These are phyloP conservation scores for Brachionichthys hirsutus DNA, from an alignment of 2,113 vertebrate species.

Conservation along the genomic window DNA sequence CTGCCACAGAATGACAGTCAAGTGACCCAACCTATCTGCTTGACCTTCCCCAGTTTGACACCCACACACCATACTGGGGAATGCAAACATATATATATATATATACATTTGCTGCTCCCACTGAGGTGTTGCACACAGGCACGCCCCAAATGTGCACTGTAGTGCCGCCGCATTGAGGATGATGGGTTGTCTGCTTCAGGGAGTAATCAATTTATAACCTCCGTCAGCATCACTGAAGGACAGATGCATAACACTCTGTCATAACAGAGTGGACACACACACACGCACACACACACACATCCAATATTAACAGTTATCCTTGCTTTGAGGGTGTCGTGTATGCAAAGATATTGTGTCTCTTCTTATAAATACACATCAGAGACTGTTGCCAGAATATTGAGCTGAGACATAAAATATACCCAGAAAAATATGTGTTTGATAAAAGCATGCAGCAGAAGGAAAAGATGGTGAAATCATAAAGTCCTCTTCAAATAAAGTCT, in stretches of 20 bases:
- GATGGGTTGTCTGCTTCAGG: constrained; percentile 57
- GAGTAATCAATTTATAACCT: constrained; percentile 64
- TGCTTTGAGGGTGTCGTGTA: constrained; percentile 7
- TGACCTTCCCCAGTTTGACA: constrained; percentile 59
- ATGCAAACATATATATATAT: constrained; percentile 16
- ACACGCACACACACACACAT: constrained; percentile 8
- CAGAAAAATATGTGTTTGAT: not conserved
- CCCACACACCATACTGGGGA: constrained; percentile 25
- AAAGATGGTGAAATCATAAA: not conserved
- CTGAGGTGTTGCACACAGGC: constrained; percentile 11
- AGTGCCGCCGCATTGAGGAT: constrained; percentile 31
- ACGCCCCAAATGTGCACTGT: constrained; percentile 17
- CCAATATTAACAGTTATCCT: constrained; percentile 1
- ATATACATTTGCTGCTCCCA: constrained; percentile 4
- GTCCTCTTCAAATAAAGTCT: not conserved
- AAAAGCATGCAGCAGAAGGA: constrained; percentile 9
- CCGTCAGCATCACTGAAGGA: constrained; percentile 66
- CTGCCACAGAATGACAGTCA: constrained; percentile 46
- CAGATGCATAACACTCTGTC: constrained; percentile 27
- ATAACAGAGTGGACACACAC: constrained; percentile 24
- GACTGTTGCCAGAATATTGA: constrained; percentile 17
- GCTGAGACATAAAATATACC: constrained; percentile 1
- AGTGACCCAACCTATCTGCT: constrained; percentile 49
- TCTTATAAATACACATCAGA: constrained; percentile 29
- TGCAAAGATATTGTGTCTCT: constrained; percentile 9